Evolutionary conservation across 2,113 vertebrate genomes (phyloP).

Genomic region (Semicossyphus pulcher): DNA sequence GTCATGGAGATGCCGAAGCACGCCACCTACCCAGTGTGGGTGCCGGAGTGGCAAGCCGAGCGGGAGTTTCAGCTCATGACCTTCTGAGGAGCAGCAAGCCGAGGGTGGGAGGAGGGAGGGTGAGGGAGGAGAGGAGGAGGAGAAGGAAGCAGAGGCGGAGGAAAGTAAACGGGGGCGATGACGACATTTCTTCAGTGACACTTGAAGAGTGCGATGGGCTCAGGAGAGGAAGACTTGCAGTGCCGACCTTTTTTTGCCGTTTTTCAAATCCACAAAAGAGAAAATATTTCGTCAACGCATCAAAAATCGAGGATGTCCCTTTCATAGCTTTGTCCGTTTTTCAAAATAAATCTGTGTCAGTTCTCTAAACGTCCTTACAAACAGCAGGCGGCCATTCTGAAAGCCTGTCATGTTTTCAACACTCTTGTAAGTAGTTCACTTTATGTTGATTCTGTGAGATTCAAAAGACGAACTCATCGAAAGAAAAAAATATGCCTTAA

Average conservation of each 20-base stretch:
- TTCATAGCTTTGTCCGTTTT: conserved; percentile 51
- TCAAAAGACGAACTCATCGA: conserved; percentile 24
- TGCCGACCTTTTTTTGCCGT: conserved; percentile 50
- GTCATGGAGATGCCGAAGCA: conserved; percentile 87
- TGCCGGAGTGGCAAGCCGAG: conserved; percentile 87
- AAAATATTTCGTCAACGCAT: conserved; percentile 64
- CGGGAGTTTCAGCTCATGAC: conserved; percentile 89
- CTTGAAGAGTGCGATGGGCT: conserved; percentile 67
- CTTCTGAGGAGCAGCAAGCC: conserved; percentile 84
- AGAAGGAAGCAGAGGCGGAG: conserved; percentile 42
- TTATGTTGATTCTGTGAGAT: conserved; percentile 43
- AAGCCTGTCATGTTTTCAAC: conserved; percentile 24
- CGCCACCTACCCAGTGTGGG: conserved; percentile 88
- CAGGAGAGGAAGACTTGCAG: conserved; percentile 71
- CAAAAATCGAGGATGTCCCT: conserved; percentile 48
- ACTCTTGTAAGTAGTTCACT: conserved; percentile 57
- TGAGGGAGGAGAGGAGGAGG: conserved; percentile 32
- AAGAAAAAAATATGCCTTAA: conserved; percentile 76
- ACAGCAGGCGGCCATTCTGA: conserved; percentile 26
- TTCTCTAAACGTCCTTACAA: conserved; percentile 35
- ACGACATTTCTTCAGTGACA: conserved; percentile 71
- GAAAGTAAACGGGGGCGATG: conserved; percentile 53
- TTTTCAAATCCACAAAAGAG: conserved; percentile 56
- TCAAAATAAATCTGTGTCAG: conserved; percentile 49
- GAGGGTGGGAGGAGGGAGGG: conserved; percentile 63